A percentile compares a stretch with the other conserved stretches of the same genome.
Evolutionary conservation across 2,113 vertebrate genomes (phyloP).

Genomic region (Casuarius casuarius): DNA sequence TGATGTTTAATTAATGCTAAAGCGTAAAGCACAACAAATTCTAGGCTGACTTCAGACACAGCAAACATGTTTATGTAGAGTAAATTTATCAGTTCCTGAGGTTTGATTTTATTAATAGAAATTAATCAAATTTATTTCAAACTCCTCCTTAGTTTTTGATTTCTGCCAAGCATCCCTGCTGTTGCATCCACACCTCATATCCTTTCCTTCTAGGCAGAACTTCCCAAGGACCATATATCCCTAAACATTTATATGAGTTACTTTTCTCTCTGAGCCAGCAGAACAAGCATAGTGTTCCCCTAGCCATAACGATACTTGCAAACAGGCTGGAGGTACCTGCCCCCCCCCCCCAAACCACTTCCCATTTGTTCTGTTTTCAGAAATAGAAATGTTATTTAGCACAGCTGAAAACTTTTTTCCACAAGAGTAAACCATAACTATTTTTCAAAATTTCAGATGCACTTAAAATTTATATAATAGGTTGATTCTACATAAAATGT

Average conservation of each 20-base stretch:
- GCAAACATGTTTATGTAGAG: background rate
- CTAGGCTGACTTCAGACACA: background rate
- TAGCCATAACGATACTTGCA: background rate
- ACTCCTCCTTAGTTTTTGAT: background rate
- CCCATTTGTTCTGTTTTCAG: background rate
- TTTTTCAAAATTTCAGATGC: background rate
- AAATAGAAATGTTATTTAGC: background rate
- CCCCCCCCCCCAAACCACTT: background rate
- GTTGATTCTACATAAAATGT: background rate
- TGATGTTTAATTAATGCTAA: background rate
- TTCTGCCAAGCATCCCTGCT: background rate
- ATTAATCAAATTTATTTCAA: background rate
- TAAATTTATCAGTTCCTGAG: background rate
- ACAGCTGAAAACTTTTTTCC: background rate
- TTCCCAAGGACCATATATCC: background rate
- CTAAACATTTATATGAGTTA: no score
- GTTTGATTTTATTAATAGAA: background rate
- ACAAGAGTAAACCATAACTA: background rate
- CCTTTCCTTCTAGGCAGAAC: background rate
- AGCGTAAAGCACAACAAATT: background rate
- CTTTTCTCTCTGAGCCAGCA: background rate
- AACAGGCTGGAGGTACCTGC: background rate
- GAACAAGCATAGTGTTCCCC: background rate
- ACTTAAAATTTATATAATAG: background rate
- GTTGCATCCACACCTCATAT: background rate